Evolutionary conservation across 2,888 invertebrate species (phyloP), one percentile per base, ranked within the genome.

Genomic region (Rhimphoctona megacephalus): DNA sequence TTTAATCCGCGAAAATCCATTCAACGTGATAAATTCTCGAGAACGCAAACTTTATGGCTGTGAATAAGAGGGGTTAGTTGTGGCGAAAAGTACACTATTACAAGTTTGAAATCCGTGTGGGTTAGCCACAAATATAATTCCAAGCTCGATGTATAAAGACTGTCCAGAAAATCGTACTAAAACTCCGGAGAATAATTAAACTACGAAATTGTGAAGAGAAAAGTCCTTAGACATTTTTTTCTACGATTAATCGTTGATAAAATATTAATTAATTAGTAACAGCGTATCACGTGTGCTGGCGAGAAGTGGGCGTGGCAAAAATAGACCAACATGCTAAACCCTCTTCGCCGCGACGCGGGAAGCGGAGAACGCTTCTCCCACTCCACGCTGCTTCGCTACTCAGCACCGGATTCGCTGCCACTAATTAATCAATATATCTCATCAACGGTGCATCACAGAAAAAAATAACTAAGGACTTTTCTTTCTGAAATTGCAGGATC

Each of bases 1-100:
- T 52, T 22, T 69, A 78, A 78, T 78, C 78, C 78, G 25, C 39
- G 67, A 78, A 67, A 78, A 67, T 78, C 49, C 76, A 61, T 77
- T 66, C 61, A 77, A 77, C 76, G 46, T 30, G 30, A 64, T 64
- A 11, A 64, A 77, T 77, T 33, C 66, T 22, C 52, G 66, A 17
- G 33, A 6, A 49, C 5, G 30, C 22, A 22, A 6, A 39, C 19
- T 61, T 49, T 22, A 64, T 61, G 57, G 57, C 36, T 30, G 74
- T 25, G 57, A 74, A 61, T 54, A 54, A 11, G 14, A 36, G 33
- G 1, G 2, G 22, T 54, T 72, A 22, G 72, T 73, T 52, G 39
- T 57, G 39, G 46, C n/a, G 25, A n/a, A 64, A 64, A 57, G 36
- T 22, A n/a, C n/a, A 70, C 39, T 36, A 39, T 52, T 19, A 19